These are phyloP conservation scores for Reticulitermes lucifugus DNA, from an alignment of 2,888 invertebrate species.

Conservation along the genomic window DNA sequence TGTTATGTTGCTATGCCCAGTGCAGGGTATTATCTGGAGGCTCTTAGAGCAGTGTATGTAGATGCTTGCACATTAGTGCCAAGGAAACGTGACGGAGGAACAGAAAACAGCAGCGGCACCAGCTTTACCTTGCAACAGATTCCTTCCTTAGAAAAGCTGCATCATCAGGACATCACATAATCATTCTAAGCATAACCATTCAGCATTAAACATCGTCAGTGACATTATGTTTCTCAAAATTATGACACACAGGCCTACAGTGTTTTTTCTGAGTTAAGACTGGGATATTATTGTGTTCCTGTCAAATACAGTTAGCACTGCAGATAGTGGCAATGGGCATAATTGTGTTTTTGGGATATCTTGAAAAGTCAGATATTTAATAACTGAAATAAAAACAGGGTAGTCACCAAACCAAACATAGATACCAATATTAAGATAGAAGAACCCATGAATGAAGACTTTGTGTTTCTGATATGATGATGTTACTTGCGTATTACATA, in stretches of 20 bases:
- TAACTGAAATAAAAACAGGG: slow-evolving; percentile 31
- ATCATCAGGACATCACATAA: not conserved
- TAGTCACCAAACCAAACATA: slow-evolving; percentile 19
- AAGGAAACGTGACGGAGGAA: not conserved
- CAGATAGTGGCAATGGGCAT: not conserved
- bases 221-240: slow-evolving; percentile 1
- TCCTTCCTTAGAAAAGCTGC: not conserved
- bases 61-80: slow-evolving; percentile 17
- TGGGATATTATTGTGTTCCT: slow-evolving; percentile 10
- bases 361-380: slow-evolving; percentile 28
- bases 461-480: slow-evolving; percentile 29
- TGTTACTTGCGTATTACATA: slow-evolving; percentile 25
- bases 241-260: slow-evolving; percentile 35
- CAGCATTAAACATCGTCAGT: not conserved
- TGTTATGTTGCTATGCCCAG: not conserved
- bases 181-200: not conserved
- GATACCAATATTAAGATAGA: slow-evolving; percentile 10
- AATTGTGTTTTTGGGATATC: not conserved
- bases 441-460: not conserved
- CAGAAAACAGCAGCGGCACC: not conserved
- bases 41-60: slow-evolving; percentile 21
- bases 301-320: not conserved
- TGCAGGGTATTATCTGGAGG: slow-evolving; percentile 27
- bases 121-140: slow-evolving; percentile 12
- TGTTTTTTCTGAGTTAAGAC: slow-evolving; percentile 35